Evolutionary conservation across 1,140 invertebrate genomes (phyloP).

Genomic region (Euwallacea fornicatus): DNA sequence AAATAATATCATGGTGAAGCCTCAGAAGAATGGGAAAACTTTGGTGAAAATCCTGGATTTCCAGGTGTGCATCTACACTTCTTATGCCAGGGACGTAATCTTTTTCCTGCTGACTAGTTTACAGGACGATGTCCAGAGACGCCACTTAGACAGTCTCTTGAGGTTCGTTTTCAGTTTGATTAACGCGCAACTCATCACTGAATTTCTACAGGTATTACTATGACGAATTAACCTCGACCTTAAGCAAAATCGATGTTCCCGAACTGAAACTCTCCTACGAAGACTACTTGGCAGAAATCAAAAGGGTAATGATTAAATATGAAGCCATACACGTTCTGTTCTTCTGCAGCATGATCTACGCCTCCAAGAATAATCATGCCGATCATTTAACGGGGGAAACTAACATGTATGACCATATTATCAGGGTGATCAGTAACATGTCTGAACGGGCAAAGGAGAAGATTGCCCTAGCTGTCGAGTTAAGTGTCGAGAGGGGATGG

Average conservation of each 20-base stretch:
- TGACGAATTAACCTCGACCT: slow-evolving; percentile 2
- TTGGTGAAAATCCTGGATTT: slow-evolving; percentile 65
- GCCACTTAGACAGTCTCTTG: slow-evolving; percentile 56
- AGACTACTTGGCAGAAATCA: not conserved
- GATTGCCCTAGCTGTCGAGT: no score
- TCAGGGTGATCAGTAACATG: no score
- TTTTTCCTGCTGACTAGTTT: slow-evolving; percentile 63
- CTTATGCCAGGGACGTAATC: slow-evolving; percentile 58
- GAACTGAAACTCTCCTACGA: slow-evolving; percentile 1
- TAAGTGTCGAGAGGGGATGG: no score
- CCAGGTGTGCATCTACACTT: slow-evolving; percentile 60
- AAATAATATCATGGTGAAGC: slow-evolving; percentile 60
- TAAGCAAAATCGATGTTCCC: not conserved
- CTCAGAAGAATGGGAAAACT: slow-evolving; percentile 39
- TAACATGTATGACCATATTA: no score
- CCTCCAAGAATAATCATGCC: not conserved
- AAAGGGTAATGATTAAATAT: not conserved
- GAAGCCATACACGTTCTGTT: slow-evolving; percentile 2
- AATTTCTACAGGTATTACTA: slow-evolving; percentile 13
- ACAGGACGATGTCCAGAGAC: slow-evolving; percentile 48
- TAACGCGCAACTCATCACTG: not conserved
- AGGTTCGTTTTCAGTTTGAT: not conserved
- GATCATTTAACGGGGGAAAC: slow-evolving; percentile 2
- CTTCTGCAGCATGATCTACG: slow-evolving; percentile 6
- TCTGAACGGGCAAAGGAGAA: no score